A percentile compares a stretch with the other conserved stretches of the same genome.
phyloP scores from a whole-genome alignment of 2,797 vertebrate genomes.

The Hypotaenidia okinawae region DNA sequence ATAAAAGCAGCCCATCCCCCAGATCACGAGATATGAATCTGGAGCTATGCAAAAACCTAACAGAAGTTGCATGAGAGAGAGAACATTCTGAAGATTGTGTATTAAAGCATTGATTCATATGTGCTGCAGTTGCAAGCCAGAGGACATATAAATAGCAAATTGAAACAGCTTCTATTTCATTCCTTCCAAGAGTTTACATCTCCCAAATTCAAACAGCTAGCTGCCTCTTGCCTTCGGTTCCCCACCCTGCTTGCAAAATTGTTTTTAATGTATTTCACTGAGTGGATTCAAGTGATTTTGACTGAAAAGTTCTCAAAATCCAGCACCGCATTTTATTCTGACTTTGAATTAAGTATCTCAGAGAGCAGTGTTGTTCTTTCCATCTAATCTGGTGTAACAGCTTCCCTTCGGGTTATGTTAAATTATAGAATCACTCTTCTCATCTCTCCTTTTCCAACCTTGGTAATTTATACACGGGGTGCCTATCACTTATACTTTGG shows the following conservation, averaged over 20 bases:
- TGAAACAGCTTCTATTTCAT: constrained; percentile 23
- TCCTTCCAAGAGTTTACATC: neutral
- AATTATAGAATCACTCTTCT: neutral
- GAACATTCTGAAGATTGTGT: neutral
- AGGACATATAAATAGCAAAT: constrained; percentile 43
- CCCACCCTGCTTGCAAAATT: neutral
- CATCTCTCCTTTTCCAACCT: neutral
- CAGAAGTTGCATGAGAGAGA: constrained; percentile 3
- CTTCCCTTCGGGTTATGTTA: neutral
- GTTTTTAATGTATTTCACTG: neutral
- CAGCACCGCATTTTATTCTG: neutral
- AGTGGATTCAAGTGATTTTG: neutral
- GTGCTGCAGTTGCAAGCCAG: constrained; percentile 29
- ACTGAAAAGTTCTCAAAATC: constrained; percentile 35
- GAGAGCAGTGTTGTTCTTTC: neutral
- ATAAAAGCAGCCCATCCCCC: neutral
- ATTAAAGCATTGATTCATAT: neutral
- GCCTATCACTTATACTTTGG: neutral
- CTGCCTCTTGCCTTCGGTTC: constrained; percentile 10
- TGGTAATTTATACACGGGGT: neutral
- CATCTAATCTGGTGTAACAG: neutral
- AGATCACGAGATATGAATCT: neutral
- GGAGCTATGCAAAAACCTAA: neutral
- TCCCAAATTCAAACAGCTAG: constrained; percentile 34
- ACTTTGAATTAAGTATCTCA: neutral